phyloP scores from a whole-genome alignment of 2,797 vertebrate species.

The Dromococcyx pavoninus region DNA sequence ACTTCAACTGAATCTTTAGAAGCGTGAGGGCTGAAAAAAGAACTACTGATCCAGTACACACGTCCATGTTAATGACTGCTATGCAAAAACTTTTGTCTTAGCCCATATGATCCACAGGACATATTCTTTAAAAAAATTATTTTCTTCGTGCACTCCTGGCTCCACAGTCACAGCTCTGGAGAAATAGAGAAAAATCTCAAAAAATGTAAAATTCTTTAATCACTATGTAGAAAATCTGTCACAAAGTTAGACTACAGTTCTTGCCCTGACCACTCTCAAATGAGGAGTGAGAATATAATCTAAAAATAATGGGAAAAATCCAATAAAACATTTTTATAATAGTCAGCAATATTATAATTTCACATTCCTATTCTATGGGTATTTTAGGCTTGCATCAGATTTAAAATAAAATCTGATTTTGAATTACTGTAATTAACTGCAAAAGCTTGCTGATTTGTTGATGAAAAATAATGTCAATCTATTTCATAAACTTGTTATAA shows the following conservation, averaged over 20 bases:
- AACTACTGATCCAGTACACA: background rate
- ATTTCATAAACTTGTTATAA: conserved; percentile 64
- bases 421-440: conserved; percentile 75
- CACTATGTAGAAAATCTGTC: background rate
- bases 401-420: conserved; percentile 46
- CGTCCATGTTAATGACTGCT: background rate
- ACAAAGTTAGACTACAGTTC: background rate
- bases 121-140: background rate
- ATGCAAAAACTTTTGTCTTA: background rate
- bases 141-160: background rate
- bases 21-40: background rate
- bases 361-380: conserved; percentile 64
- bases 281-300: background rate
- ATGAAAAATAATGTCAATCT: conserved; percentile 66
- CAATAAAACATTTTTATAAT: conserved; percentile 56
- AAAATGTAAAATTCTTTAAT: background rate
- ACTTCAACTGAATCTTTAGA: background rate
- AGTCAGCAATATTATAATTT: conserved; percentile 67
- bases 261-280: background rate
- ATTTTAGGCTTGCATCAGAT: conserved; percentile 69
- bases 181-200: background rate
- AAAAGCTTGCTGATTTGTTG: conserved; percentile 71
- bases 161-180: background rate
- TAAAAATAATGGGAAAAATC: conserved; percentile 17
- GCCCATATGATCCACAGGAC: background rate